A percentile compares a stretch with the other conserved stretches of the same genome.
These are phyloP conservation scores for Lasioglossum malachurum DNA, from an alignment of 2,888 invertebrate species.

Conservation along the genomic window DNA sequence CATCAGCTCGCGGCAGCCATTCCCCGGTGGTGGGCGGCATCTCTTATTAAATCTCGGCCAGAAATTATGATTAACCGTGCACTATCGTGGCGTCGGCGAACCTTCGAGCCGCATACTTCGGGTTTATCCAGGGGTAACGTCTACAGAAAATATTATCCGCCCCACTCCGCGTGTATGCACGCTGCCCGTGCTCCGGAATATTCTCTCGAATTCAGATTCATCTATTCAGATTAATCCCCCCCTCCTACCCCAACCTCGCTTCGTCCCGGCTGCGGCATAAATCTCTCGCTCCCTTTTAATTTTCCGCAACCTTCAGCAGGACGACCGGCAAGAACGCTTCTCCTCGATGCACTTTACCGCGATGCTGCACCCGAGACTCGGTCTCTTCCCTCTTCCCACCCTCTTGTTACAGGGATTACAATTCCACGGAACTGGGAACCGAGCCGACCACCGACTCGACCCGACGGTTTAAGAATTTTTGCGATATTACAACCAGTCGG, in stretches of 20 bases:
- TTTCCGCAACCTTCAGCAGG: conserved; percentile 31
- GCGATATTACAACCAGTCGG: neutral
- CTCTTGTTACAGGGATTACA: neutral
- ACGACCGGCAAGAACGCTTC: conserved; percentile 9
- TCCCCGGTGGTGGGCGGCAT: conserved; percentile 63
- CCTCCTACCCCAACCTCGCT: too few relatives aligned
- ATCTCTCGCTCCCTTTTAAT: conserved; percentile 28
- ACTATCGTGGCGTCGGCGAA: conserved; percentile 57
- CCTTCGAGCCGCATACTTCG: conserved; percentile 38
- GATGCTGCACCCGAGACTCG: neutral
- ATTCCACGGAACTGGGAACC: neutral
- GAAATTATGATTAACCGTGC: conserved; percentile 68
- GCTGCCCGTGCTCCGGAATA: conserved; percentile 24
- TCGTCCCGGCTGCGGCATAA: conserved; percentile 17
- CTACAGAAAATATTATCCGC: conserved; percentile 43
- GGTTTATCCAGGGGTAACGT: conserved; percentile 46
- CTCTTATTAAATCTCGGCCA: conserved; percentile 78
- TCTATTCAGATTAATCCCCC: conserved; percentile 57
- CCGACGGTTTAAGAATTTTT: neutral
- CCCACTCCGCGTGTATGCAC: conserved; percentile 15
- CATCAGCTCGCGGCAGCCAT: conserved; percentile 60
- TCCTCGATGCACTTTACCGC: conserved; percentile 10
- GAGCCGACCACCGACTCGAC: neutral
- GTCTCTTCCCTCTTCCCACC: neutral
- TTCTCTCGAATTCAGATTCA: conserved; percentile 54